Conservation (phyloP, 2,888 invertebrate species). For the Sepioteuthis lessoniana region DNA sequence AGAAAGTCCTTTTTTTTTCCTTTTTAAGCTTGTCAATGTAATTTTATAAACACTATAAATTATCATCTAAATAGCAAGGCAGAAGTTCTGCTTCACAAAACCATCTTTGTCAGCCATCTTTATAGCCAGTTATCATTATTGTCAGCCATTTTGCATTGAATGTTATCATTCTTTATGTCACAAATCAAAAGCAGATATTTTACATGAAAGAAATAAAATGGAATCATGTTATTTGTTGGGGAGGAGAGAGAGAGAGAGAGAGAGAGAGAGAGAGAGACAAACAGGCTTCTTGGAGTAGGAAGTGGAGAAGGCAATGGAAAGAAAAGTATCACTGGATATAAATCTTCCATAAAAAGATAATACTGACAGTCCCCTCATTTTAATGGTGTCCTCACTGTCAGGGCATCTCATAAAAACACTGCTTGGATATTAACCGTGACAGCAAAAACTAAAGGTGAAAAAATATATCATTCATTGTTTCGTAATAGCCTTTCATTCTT, state of each 20-base stretch:
- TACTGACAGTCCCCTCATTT: conserved; percentile 33
- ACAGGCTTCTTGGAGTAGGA: too few relatives aligned
- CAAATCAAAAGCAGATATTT: conserved; percentile 33
- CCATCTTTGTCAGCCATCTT: background rate
- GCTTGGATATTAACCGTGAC: background rate
- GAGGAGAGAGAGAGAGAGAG: background rate
- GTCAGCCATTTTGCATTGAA: conserved; percentile 11
- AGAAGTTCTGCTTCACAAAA: conserved; percentile 16
- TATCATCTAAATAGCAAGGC: conserved; percentile 33
- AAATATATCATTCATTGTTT: conserved; percentile 33
- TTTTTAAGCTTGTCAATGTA: too few relatives aligned
- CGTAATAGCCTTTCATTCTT: conserved; percentile 33
- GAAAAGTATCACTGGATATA: background rate
- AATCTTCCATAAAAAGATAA: conserved; percentile 33
- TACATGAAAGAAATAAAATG: conserved; percentile 33
- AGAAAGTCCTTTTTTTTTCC: background rate
- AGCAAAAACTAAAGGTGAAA: conserved; percentile 17
- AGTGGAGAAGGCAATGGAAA: background rate
- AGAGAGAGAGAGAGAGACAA: too few relatives aligned
- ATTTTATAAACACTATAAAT: background rate
- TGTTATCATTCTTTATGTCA: conserved; percentile 6
- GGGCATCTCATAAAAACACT: conserved; percentile 1
- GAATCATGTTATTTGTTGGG: background rate
- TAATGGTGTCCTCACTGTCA: conserved; percentile 24
- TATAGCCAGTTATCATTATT: conserved; percentile 11